Conservation (phyloP, 64 coral and sea anemone species). For the Actinia equina region DNA sequence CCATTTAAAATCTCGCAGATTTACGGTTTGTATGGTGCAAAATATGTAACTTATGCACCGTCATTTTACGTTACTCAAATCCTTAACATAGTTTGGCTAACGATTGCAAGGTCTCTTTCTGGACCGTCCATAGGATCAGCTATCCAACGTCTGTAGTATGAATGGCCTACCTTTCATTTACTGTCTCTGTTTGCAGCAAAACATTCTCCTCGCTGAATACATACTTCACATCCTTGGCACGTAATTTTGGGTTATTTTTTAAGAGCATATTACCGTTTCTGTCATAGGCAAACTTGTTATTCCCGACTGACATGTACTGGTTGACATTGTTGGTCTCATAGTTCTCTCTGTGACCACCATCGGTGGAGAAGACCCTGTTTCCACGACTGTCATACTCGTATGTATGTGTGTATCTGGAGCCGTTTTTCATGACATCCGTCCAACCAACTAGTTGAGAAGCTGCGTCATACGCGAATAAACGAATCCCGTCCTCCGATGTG, state of each 20-base stretch:
- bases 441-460: conserved; percentile 60
- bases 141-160: not conserved
- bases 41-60: too few relatives aligned
- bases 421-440: conserved; percentile 25
- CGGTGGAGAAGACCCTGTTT: conserved; percentile 49
- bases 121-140: too few relatives aligned
- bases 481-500: conserved; percentile 32
- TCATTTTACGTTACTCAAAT: too few relatives aligned
- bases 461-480: conserved; percentile 59
- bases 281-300: conserved; percentile 56
- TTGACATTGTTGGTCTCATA: conserved; percentile 63
- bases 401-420: conserved; percentile 2
- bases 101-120: too few relatives aligned
- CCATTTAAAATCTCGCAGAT: too few relatives aligned
- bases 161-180: conserved; percentile 55
- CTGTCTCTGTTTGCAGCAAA: conserved; percentile 58
- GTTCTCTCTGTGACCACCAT: conserved; percentile 30
- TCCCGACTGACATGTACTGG: conserved; percentile 55
- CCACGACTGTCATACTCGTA: conserved; percentile 51
- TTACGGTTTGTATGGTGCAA: too few relatives aligned
- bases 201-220: conserved; percentile 72
- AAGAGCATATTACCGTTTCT: conserved; percentile 62
- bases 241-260: conserved; percentile 36
- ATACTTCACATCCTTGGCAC: conserved; percentile 47
- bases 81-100: too few relatives aligned